phyloP scores from a whole-genome alignment of 2,888 invertebrate genomes.

The Conchocele bisecta region DNA sequence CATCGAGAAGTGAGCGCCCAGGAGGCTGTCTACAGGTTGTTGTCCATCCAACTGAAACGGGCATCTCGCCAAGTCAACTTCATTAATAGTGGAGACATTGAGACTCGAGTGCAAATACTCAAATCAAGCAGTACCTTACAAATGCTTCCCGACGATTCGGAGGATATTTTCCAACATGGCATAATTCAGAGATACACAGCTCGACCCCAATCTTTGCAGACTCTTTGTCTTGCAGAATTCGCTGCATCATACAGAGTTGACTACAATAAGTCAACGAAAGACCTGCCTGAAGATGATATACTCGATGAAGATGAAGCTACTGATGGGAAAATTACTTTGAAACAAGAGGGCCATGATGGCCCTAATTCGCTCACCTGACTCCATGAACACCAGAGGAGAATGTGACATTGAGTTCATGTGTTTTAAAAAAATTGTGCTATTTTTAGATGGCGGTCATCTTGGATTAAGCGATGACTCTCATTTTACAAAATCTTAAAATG shows the following conservation, averaged over 20 bases:
- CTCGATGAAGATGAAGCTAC: background rate
- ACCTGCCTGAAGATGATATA: background rate
- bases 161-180: background rate
- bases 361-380: too few species aligned
- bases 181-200: background rate
- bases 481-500: too few species aligned
- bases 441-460: too few species aligned
- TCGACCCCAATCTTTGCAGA: background rate
- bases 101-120: slow-evolving; percentile 1
- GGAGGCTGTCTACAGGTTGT: slow-evolving; percentile 44
- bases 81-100: too few species aligned
- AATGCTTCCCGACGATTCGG: background rate
- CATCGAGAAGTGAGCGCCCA: slow-evolving; percentile 44
- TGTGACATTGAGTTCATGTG: too few species aligned
- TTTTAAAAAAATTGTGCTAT: too few species aligned
- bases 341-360: too few species aligned
- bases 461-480: too few species aligned
- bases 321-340: background rate
- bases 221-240: background rate
- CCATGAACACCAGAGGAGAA: too few species aligned
- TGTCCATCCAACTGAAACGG: slow-evolving; percentile 17
- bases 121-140: background rate
- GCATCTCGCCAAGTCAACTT: too few species aligned
- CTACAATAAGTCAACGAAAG: background rate
- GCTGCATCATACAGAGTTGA: background rate